phyloP scores from a whole-genome alignment of 2,888 invertebrate species.

The Rhagonycha fulva region DNA sequence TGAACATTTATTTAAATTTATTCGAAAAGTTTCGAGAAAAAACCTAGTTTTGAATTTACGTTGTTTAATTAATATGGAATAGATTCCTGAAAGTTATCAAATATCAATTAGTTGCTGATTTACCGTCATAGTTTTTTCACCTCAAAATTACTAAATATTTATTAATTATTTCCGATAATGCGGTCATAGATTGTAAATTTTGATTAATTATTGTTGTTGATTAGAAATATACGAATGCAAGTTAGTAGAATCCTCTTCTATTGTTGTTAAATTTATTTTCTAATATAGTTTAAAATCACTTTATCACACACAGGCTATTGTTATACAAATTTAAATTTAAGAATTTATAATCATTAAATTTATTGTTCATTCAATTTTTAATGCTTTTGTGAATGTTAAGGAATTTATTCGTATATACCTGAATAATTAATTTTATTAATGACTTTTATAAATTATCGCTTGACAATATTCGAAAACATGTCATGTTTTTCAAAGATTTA shows the following conservation, averaged over 20 bases:
- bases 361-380: neutral
- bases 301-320: slow-evolving; percentile 21
- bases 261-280: slow-evolving; percentile 15
- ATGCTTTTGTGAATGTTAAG: neutral
- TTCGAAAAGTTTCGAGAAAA: neutral
- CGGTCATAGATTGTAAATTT: neutral
- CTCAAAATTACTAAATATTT: neutral
- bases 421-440: neutral
- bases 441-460: neutral
- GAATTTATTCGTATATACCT: neutral
- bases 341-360: neutral
- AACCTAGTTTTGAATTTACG: neutral
- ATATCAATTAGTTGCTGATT: neutral
- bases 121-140: neutral
- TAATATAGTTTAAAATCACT: slow-evolving; percentile 19
- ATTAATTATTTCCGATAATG: neutral
- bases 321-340: slow-evolving; percentile 21
- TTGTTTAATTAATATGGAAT: neutral
- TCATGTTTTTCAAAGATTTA: too few relatives aligned
- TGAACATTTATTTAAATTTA: neutral
- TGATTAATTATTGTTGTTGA: neutral
- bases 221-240: neutral
- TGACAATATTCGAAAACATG: neutral
- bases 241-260: neutral
- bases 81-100: neutral